Evolutionary conservation across 2,888 invertebrate genomes (phyloP).

Genomic region (Tridacna crocea): DNA sequence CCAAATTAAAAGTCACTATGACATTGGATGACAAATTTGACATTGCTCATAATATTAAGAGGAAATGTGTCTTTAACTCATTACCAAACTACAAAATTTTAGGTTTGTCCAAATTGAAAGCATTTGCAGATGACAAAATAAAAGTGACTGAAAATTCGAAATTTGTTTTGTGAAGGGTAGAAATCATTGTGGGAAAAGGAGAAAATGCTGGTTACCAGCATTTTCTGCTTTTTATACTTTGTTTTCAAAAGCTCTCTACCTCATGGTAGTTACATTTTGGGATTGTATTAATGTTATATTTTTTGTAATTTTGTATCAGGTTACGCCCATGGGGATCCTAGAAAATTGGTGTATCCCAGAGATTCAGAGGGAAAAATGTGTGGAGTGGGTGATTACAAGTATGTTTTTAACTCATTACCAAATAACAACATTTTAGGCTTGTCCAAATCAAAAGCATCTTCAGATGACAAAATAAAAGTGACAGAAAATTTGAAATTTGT

Average conservation of each 20-base stretch:
- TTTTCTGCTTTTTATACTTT: background rate
- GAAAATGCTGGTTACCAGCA: background rate
- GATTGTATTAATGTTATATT: too few species aligned
- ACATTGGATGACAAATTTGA: background rate
- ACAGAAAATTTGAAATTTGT: too few species aligned
- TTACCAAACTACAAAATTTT: too few species aligned
- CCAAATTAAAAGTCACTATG: too few species aligned
- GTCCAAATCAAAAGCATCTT: too few species aligned
- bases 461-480: too few species aligned
- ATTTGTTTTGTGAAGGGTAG: background rate
- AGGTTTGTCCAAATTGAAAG: too few species aligned
- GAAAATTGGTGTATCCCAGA: conserved; percentile 91
- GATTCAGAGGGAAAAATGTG: conserved; percentile 92
- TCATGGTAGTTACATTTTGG: background rate
- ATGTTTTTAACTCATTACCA: conserved; percentile 52
- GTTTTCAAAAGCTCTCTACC: background rate
- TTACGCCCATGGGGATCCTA: conserved; percentile 89
- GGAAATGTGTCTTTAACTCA: too few species aligned
- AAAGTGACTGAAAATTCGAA: too few species aligned
- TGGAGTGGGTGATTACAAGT: conserved; percentile 84
- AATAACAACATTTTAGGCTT: too few species aligned
- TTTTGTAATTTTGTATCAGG: conserved; percentile 85
- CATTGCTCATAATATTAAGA: background rate
- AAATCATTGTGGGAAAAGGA: background rate
- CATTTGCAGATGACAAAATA: too few species aligned